Evolutionary conservation across 92 coral and sea anemone species (phyloP), one percentile per base, ranked within the genome.

Genomic region (Meandrina meandrites): DNA sequence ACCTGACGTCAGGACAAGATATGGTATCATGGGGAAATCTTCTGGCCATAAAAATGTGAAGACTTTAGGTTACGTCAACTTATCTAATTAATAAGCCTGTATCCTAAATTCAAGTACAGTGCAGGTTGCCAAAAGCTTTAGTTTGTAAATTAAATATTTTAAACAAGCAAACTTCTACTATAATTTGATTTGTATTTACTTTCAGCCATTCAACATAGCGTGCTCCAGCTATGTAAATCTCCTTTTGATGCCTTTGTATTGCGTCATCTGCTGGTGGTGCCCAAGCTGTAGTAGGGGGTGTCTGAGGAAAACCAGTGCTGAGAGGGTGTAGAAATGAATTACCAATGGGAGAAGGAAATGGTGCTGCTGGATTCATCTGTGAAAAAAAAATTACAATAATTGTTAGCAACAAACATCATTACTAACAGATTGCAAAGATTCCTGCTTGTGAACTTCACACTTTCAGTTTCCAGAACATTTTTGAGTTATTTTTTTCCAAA

Each of bases 181-280:
- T n/a, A 77, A 36, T n/a, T n/a, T 73, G 79, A 18, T 21, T 31
- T 17, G 35, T 27, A 0, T 47, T 76, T 90, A 92, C 95, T 89
- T 90, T 92, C 32, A 92, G 80, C 82, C 78, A 81, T 24, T 90
- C 88, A 30, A 92, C 93, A 57, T 86, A 90, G 36, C 73, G 27
- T 66, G 53, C n/a, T 28, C 95, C 95, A 37, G 64, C 62, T 14
- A 86, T 82, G 48, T 74, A 84, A 67, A 90, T 87, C 64, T 92
- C 89, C 13, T 90, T 58, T 64, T 72, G 83, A 32, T 90, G 91
- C 24, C 79, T 67, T 69, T 56, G 87, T 18, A 81, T 14, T 8
- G 56, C 21, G 13, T 54, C 79, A 48, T 87, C 86, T 58, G 75
- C 51, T 45, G 86, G 57, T 35, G 71, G 21, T 42, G 75, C 28